Evolutionary conservation across 2,797 vertebrate species (phyloP).

Genomic region (Neomorphus geoffroyi): DNA sequence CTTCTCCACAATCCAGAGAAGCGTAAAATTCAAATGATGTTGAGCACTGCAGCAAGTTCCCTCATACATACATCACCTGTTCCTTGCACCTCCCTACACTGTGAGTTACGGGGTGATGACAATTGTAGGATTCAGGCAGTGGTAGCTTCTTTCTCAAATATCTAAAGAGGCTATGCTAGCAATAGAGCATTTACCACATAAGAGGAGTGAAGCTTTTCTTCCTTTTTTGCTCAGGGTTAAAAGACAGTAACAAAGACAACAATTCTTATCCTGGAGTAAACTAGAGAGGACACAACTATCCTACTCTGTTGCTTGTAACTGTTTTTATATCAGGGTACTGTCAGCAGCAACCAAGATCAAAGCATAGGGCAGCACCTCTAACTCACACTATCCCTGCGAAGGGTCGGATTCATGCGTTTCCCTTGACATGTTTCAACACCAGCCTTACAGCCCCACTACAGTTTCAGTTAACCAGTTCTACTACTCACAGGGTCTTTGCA

Average conservation of each 20-base stretch:
- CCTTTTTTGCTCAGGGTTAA: not conserved
- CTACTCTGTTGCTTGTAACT: not conserved
- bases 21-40: not conserved
- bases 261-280: not conserved
- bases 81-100: not conserved
- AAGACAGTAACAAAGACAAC: not conserved
- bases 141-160: not conserved
- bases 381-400: not conserved
- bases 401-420: not conserved
- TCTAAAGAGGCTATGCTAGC: not conserved
- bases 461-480: not conserved
- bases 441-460: not conserved
- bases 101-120: not conserved
- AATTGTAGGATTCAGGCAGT: not conserved
- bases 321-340: not conserved
- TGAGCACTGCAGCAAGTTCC: not conserved
- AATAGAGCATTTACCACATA: not conserved
- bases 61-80: not conserved
- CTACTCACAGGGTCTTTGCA: constrained; percentile 86
- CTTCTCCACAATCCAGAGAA: not conserved
- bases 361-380: not conserved
- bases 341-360: not conserved
- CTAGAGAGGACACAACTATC: not conserved
- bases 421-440: not conserved
- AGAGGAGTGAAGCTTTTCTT: not conserved